Base-by-base conservation (phyloP, 2,888 invertebrate genomes). In the Allophyes oxyacanthae region DNA sequence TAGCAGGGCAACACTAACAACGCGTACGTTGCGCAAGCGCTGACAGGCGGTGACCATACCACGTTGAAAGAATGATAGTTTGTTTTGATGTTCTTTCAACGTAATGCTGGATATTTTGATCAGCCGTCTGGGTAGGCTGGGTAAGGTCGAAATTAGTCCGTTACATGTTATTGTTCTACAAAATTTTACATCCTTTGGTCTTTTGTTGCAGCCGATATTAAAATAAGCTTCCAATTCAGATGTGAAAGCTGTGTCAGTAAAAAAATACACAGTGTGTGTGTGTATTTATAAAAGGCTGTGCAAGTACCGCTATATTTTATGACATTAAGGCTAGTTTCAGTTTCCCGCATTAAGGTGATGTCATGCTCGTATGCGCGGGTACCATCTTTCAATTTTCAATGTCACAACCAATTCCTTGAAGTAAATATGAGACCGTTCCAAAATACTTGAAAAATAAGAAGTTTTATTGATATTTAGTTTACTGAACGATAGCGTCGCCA, bases 51-150 rank as follows among this genome's bases (percentile, higher is more conserved):
- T 57, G 54, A 72, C 58, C 82, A 81, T 63, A 34, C 64, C 34
- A 60, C 53, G 71, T 58, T 64, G 53, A 67, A 43, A 54, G 56
- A 60, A 52, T 63, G 62, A 65, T 44, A 62, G 72, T 79, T 79
- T 80, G 73, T 81, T 73, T 68, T 54, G 36, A 58, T 65, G 58
- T 50, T 77, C 78, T 66, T 60, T 81, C 79, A 75, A 55, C 79
- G 48, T 52, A 40, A 52, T 43, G 42, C 42, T 66, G 59, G 50
- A 64, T 80, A 81, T 73, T 78, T 79, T 72, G 71, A 80, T 75
- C 66, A 57, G 49, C 36, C 55, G 45, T 59, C 60, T 65, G 63
- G 64, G 26, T 51, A 28, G 9, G 57, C 15, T 42, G 20, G 25
- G 25, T 54, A 26, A 26, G 30, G 44, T 44, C 15, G 8, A 52